Conservation (phyloP, 37 sponge, comb jelly and placozoan species). For the Halisarca cf. caerulea region DNA sequence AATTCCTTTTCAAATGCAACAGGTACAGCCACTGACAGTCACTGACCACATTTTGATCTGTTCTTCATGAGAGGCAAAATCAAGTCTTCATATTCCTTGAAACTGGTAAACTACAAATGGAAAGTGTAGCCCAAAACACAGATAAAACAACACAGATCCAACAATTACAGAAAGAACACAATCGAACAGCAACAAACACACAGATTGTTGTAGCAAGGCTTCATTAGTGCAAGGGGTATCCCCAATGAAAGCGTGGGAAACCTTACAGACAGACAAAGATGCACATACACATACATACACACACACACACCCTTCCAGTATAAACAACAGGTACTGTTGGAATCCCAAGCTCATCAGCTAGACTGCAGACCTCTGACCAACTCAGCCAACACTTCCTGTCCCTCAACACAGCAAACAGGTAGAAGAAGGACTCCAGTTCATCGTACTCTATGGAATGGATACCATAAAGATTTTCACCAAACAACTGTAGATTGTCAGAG, state of each 20-base stretch:
- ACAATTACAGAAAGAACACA: too few relatives aligned
- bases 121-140: too few relatives aligned
- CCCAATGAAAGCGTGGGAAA: neutral
- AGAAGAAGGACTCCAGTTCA: constrained; percentile 63
- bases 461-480: constrained; percentile 85
- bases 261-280: too few relatives aligned
- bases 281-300: too few relatives aligned
- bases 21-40: too few relatives aligned
- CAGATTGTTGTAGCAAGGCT: neutral
- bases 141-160: too few relatives aligned
- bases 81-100: neutral
- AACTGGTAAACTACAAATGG: neutral
- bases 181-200: neutral
- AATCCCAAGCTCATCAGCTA: constrained; percentile 52
- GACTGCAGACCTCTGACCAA: constrained; percentile 68
- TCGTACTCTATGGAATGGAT: constrained; percentile 84
- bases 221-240: neutral
- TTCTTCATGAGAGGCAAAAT: constrained; percentile 16
- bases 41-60: constrained; percentile 5
- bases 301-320: constrained; percentile 38
- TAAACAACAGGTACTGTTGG: constrained; percentile 64
- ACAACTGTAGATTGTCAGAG: constrained; percentile 62
- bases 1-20: too few relatives aligned
- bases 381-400: constrained; percentile 60
- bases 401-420: constrained; percentile 67